These are phyloP conservation scores for Phasianus colchicus DNA, from an alignment of 2,113 vertebrate species.

Conservation along the genomic window DNA sequence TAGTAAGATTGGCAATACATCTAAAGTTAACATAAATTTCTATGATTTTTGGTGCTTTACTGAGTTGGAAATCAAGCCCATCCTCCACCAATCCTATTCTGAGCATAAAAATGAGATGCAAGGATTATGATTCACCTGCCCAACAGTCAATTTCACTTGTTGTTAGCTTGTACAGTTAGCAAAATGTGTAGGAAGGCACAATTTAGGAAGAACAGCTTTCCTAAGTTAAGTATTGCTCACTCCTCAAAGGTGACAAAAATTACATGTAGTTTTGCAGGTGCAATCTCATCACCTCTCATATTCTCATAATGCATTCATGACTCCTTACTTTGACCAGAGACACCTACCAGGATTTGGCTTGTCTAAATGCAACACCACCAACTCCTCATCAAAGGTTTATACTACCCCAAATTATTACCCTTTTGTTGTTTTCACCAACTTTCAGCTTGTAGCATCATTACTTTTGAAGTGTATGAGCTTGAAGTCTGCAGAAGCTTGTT, in stretches of 20 bases:
- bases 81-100: too few species aligned
- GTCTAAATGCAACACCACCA: neutral
- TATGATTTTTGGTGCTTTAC: too few species aligned
- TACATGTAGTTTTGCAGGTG: rapidly evolving
- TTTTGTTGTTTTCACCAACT: neutral
- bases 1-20: too few species aligned
- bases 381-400: neutral
- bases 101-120: too few species aligned
- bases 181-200: too few species aligned
- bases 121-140: too few species aligned
- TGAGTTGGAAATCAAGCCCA: too few species aligned
- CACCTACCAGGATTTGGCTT: neutral
- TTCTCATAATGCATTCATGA: neutral
- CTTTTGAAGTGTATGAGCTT: neutral
- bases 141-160: too few species aligned
- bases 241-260: neutral
- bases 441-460: neutral
- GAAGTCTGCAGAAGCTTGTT: neutral
- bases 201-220: too few species aligned
- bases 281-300: neutral
- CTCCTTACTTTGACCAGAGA: neutral
- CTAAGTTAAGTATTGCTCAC: too few species aligned
- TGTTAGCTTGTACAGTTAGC: too few species aligned
- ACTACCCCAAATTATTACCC: neutral
- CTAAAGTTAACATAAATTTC: too few species aligned